Evolutionary conservation across 2,888 invertebrate genomes (phyloP).

Genomic region (Pyrochroa serraticornis): DNA sequence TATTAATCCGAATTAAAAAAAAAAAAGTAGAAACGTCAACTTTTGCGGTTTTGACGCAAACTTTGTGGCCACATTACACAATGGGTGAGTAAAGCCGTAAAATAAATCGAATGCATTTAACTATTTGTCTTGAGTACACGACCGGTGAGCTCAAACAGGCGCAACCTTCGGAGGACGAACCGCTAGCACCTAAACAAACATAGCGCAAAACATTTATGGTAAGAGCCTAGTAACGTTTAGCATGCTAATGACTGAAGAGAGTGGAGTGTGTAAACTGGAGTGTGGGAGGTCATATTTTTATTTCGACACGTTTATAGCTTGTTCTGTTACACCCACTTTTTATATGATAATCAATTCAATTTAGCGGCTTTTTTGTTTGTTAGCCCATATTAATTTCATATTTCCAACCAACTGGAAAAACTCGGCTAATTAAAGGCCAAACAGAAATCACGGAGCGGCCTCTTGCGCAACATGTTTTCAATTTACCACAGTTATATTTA

Average conservation of each 20-base stretch:
- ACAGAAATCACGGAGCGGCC: slow-evolving; percentile 5
- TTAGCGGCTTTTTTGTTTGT: slow-evolving; percentile 7
- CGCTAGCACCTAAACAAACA: slow-evolving; percentile 49
- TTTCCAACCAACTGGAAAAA: slow-evolving; percentile 13
- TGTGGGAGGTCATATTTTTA: slow-evolving; percentile 51
- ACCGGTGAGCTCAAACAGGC: slow-evolving; percentile 24
- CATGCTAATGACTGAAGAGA: slow-evolving; percentile 48
- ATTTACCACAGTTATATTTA: slow-evolving; percentile 20
- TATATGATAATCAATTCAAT: slow-evolving; percentile 19
- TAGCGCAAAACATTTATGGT: slow-evolving; percentile 49
- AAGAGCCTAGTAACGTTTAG: slow-evolving; percentile 49
- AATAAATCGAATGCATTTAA: slow-evolving; percentile 30
- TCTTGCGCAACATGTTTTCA: slow-evolving; percentile 23
- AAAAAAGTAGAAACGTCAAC: not conserved
- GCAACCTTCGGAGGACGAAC: slow-evolving; percentile 46
- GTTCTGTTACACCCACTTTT: slow-evolving; percentile 37
- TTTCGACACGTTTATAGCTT: slow-evolving; percentile 42
- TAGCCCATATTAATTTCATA: slow-evolving; percentile 12
- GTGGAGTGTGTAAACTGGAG: slow-evolving; percentile 43
- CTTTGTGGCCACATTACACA: slow-evolving; percentile 18
- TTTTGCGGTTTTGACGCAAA: no score
- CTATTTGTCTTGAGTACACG: slow-evolving; percentile 31
- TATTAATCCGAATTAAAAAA: no score
- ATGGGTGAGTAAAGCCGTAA: slow-evolving; percentile 15
- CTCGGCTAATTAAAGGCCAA: slow-evolving; percentile 18